Evolutionary conservation across 2,797 vertebrate species (phyloP).

Genomic region (Sebastes reedi): DNA sequence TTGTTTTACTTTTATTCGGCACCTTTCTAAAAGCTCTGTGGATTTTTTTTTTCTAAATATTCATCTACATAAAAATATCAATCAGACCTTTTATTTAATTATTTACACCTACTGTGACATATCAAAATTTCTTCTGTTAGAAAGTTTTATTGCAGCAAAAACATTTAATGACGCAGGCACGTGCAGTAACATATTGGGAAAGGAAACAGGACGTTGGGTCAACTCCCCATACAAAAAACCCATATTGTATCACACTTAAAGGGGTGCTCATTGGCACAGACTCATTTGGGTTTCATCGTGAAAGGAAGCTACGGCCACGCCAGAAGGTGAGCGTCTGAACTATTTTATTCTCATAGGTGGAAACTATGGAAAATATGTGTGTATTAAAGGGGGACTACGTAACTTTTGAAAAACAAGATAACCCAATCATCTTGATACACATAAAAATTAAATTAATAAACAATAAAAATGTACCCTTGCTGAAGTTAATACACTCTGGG

Average conservation of each 20-base stretch:
- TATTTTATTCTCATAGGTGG: background rate
- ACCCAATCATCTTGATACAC: background rate
- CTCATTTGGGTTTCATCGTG: background rate
- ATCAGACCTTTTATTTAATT: background rate
- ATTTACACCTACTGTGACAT: background rate
- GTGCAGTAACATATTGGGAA: background rate
- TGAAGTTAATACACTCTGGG: background rate
- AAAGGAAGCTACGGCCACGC: background rate
- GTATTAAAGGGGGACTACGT: background rate
- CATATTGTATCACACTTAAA: background rate
- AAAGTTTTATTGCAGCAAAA: background rate
- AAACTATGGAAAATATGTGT: background rate
- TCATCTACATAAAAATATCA: no score
- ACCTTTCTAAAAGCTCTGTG: no score
- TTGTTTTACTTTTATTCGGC: no score
- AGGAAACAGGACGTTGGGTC: slow-evolving; percentile 39
- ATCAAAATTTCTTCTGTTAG: background rate
- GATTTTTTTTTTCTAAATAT: no score
- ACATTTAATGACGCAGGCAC: background rate
- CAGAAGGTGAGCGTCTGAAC: slow-evolving; percentile 45
- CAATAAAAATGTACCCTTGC: background rate
- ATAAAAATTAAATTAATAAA: background rate
- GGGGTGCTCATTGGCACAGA: background rate
- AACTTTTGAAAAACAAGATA: background rate
- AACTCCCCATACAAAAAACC: background rate